Base-by-base conservation (phyloP, 1,140 invertebrate species). In the Nasonia giraulti region DNA sequence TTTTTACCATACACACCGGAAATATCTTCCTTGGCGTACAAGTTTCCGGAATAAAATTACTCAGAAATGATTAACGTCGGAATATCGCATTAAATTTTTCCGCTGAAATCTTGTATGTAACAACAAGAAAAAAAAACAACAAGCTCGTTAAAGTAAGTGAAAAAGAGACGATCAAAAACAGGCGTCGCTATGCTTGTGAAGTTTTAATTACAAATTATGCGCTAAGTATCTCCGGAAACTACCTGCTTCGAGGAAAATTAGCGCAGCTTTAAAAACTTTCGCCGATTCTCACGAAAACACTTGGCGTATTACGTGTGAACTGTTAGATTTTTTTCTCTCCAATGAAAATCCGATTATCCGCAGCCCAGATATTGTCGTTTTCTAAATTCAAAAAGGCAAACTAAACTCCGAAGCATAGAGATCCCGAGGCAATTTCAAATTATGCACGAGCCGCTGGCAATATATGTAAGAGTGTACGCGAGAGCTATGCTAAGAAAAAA, bases 381-480 rank as follows among this genome's bases (percentile, higher is more conserved):
- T 14, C 17, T 55, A 10, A 55, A 55, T 55, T 11, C 1, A 17
- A 50, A 50, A 50, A 7, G 37, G 27, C 27, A 69, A 69, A 69
- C 40, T 5, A 31, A 17, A 74, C 71, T 17, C 14, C 6, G n/a
- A 17, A 74, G 33, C 2, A 27, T 27, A 27, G 27, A 31, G 71
- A 74, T 31, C 17, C 33, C 20, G 27, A 37, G 73, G 23, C 27
- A 75, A 75, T 40, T 44, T 44, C 33, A 75, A 75, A n/a, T 75
- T 40, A 33, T 44, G 31, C 37, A 27, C 31, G 37, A 75, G 7
- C 31, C 37, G 20, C n/a, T n/a, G 31, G 73, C 69, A 71, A 31
- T 71, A 31, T 71, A 27, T 71, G 27, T 71, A 31, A 75, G 73
- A 75, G 73, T 33, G 37, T 33, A 75, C 73, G 12, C 27, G 73